Conservation (phyloP, 2,797 vertebrate species). For the Gila robusta region DNA sequence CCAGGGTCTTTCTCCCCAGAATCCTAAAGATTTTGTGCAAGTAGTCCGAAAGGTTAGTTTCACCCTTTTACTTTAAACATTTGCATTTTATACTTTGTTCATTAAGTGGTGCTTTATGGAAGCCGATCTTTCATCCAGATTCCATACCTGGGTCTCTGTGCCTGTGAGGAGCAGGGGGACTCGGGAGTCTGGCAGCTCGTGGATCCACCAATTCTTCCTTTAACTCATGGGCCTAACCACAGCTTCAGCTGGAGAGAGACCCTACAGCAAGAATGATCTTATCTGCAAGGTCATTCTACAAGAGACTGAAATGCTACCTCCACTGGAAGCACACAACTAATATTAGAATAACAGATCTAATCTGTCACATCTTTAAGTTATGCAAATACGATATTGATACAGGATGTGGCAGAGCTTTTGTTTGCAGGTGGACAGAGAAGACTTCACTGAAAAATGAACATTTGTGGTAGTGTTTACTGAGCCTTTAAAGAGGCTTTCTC, state of each 20-base stretch:
- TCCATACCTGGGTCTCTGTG: conserved; percentile 96
- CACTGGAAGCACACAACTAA: conserved; percentile 39
- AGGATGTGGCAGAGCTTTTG: conserved; percentile 26
- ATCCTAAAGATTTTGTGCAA: conserved; percentile 98
- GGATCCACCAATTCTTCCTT: conserved; percentile 94
- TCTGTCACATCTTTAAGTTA: conserved; percentile 24
- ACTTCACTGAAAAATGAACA: conserved; percentile 6
- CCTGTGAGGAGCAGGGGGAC: conserved; percentile 94
- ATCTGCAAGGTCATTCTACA: conserved; percentile 11
- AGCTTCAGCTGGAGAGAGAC: conserved; percentile 99
- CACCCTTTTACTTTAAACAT: not conserved
- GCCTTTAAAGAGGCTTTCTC: conserved; percentile 50
- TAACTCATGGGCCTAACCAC: conserved; percentile 97
- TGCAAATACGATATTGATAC: conserved; percentile 20
- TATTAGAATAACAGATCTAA: not conserved
- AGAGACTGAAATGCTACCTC: conserved; percentile 7
- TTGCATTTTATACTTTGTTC: not conserved
- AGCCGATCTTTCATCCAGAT: conserved; percentile 79
- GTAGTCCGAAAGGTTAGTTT: conserved; percentile 93
- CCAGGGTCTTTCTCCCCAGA: conserved; percentile 92
- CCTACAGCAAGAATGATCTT: conserved; percentile 86
- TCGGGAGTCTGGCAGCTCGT: conserved; percentile 95
- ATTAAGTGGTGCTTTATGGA: not conserved
- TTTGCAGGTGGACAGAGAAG: conserved; percentile 35
- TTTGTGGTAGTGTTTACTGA: conserved; percentile 4